Evolutionary conservation across 2,888 invertebrate genomes (phyloP), one percentile per base, ranked within the genome.

Genomic region (Noctua janthina): DNA sequence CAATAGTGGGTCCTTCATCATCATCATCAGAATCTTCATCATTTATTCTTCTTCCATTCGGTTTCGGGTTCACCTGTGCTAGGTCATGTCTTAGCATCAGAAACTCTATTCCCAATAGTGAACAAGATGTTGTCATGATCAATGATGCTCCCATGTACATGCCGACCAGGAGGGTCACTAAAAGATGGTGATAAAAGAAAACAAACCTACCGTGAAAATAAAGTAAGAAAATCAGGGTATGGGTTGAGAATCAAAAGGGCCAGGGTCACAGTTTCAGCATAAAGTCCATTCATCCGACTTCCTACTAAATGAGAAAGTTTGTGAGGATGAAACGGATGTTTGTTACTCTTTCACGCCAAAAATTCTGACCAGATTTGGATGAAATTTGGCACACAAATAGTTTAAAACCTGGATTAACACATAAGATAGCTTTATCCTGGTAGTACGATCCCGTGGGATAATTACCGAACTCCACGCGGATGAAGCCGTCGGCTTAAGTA

Each of bases 31-130:
- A 7, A 51, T 15, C 72, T 29, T 71, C 13, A 17, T 17, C 8
- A 39, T 17, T 1, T 23, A 43, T 46, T 43, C 20, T 46, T n/a
- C 15, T 15, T 29, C 1, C 81, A 49, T 84, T 83, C 4, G 66
- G 8, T n/a, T n/a, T 76, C 1, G 92, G 91, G 17, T 79, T 82
- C 4, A 91, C 82, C 3, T 79, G 66, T 15, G 86, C 75, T 35
- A 95, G 82, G 66, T 95, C 95, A 74, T 94, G 91, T 81, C 90
- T 88, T 0, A 95, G 88, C 74, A 94, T 79, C 8, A 90, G 74
- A 73, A 95, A 95, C 62, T 94, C 93, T 5, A 88, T 91, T 13
- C 90, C 91, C 0, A 95, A 86, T 23, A 92, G 83, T 0, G 92
- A 93, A 76, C 93, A 93, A 1, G 94, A 67, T 0, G 91, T 91